Evolutionary conservation across 2,113 vertebrate genomes (phyloP), one percentile per base, ranked within the genome.

Genomic region (Malurus alboscapulatus): DNA sequence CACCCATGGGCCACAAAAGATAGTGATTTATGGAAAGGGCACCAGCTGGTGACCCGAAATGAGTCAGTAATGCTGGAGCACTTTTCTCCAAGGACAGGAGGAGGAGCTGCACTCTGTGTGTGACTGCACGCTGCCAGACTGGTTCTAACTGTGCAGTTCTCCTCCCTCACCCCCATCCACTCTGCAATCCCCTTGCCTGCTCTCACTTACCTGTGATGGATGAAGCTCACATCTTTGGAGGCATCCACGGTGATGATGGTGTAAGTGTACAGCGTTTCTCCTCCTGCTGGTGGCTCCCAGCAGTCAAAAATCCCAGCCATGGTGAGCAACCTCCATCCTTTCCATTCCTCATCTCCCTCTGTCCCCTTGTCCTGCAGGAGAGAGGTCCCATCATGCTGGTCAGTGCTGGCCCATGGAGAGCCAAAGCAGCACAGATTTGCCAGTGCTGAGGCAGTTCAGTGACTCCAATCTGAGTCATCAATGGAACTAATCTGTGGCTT

Each of bases 231-330:
- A 3, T 97, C 97, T 79, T 96, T 97, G 62, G 99, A 98, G 14
- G 99, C 97, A 12, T 98, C 97, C 80, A 99, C 99, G 0, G 99
- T 99, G 96, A 99, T 99, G 48, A 99, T 93, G 12, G 97, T 99
- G 84, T 99, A 99, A 6, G 98, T 98, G 83, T 99, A 99, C 5
- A 99, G 94, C 5, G 74, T 68, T 50, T 99, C 98, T 78, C 98
- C 99, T 80, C 98, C 98, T 2, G 69, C 69, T 2, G 98, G 98
- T 2, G 99, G 98, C 51, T 98, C 97, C 99, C 99, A 99, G 92
- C 98, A 98, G 96, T 99, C 99, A 22, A 99, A 99, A 94, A 99
- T 96, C n/a, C 99, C 99, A 5, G 99, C 99, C 96, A 99, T 99
- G 19, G 99, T 99, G 48, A 99, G 98, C 80, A 98, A 79, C 72